Evolutionary conservation across 2,797 vertebrate species (phyloP).

Genomic region (Myotis daubentonii): DNA sequence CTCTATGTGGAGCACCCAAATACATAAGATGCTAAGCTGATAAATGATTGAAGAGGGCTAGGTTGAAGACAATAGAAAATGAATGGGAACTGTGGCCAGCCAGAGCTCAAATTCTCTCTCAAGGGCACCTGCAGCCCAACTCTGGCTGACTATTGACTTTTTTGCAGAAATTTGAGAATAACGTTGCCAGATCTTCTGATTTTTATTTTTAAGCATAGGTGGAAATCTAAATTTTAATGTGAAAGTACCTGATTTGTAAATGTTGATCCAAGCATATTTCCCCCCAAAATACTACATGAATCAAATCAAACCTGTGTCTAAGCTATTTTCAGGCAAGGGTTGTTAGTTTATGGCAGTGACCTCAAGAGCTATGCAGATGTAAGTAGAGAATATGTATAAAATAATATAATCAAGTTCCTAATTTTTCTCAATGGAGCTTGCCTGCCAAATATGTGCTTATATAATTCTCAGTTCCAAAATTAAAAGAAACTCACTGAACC

Average conservation of each 20-base stretch:
- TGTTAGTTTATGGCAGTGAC: background rate
- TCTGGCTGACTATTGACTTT: background rate
- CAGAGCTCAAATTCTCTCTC: background rate
- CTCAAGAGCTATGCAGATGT: background rate
- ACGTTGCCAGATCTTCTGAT: background rate
- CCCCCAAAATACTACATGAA: background rate
- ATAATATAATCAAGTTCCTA: background rate
- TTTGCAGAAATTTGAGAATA: background rate
- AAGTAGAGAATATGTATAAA: constrained; percentile 23
- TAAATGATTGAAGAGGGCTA: background rate
- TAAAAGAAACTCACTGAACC: background rate
- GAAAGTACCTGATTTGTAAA: constrained; percentile 44
- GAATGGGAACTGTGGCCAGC: background rate
- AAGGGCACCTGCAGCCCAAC: background rate
- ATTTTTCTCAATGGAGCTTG: background rate
- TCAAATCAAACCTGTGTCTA: background rate
- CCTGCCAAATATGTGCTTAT: constrained; percentile 36
- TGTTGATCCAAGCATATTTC: background rate
- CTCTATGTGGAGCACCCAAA: background rate
- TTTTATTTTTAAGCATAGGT: background rate
- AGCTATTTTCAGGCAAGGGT: background rate
- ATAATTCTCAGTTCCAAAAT: constrained; percentile 41
- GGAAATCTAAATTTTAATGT: constrained; percentile 39
- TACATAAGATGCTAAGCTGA: background rate
- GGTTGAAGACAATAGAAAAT: background rate